These are phyloP conservation scores for Megaptera novaeangliae DNA, from an alignment of 2,113 vertebrate genomes.

Conservation along the genomic window DNA sequence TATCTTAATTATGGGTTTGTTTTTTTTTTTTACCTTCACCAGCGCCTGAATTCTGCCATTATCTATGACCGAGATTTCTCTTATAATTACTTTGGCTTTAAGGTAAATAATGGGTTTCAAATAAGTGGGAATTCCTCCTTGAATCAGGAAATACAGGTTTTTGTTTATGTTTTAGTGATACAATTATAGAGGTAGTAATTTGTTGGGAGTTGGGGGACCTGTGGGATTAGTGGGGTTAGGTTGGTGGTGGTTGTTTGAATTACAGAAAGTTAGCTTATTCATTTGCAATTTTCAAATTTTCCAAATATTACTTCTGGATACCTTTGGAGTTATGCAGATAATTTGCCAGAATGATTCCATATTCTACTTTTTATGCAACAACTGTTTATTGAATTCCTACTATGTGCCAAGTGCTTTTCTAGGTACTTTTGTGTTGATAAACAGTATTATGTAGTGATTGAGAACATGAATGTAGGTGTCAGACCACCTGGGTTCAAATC, in stretches of 20 bases:
- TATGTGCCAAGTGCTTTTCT: not conserved
- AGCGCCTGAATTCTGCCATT: conserved; percentile 97
- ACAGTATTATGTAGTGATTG: not conserved
- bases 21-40: not conserved
- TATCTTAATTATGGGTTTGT: not conserved
- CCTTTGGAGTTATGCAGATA: not conserved
- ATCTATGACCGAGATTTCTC: conserved; percentile 97
- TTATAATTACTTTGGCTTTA: conserved; percentile 99
- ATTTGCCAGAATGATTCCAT: not conserved
- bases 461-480: not conserved
- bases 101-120: conserved; percentile 82
- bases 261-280: conserved; percentile 27
- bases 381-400: not conserved
- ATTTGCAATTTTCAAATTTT: conserved; percentile 30
- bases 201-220: not conserved
- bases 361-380: not conserved
- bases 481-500: not conserved
- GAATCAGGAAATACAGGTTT: not conserved
- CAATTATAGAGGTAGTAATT: not conserved
- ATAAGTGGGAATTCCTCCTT: not conserved
- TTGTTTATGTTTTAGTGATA: conserved; percentile 31
- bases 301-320: not conserved
- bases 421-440: not conserved
- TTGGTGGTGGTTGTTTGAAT: conserved; percentile 25
- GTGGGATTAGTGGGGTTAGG: not conserved